Evolutionary conservation across 2,797 vertebrate genomes (phyloP).

Genomic region (Okamejei kenojei): DNA sequence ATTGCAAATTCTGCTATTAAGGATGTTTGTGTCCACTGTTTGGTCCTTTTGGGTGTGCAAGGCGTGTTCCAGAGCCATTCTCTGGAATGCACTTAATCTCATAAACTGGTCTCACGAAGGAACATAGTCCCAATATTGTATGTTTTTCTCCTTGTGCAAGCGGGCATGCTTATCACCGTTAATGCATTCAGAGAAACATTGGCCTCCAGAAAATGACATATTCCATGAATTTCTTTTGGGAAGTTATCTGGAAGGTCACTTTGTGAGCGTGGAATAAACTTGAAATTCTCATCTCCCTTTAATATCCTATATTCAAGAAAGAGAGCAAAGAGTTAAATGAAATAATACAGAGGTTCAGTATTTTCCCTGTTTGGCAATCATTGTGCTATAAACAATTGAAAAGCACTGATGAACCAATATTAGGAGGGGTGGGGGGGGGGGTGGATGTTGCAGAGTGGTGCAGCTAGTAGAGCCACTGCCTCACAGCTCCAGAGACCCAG

Average conservation of each 20-base stretch:
- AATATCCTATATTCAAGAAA: constrained; percentile 65
- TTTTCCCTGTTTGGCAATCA: not conserved
- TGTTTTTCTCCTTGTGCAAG: constrained; percentile 87
- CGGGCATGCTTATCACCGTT: constrained; percentile 72
- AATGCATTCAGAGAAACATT: constrained; percentile 76
- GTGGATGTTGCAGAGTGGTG: too few relatives aligned
- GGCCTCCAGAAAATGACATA: constrained; percentile 94
- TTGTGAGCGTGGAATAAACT: constrained; percentile 85
- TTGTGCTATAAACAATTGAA: not conserved
- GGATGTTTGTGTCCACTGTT: not conserved
- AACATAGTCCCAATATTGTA: constrained; percentile 99
- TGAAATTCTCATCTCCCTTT: constrained; percentile 85
- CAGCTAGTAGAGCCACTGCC: too few relatives aligned
- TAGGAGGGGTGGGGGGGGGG: too few relatives aligned
- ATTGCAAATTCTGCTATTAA: not conserved
- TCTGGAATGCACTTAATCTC: constrained; percentile 48
- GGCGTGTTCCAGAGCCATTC: not conserved
- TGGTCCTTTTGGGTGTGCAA: too few relatives aligned
- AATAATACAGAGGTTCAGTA: not conserved
- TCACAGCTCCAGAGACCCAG: too few relatives aligned
- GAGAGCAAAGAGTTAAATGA: not conserved
- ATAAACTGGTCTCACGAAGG: constrained; percentile 96
- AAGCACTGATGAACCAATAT: not conserved
- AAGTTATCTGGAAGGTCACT: constrained; percentile 97
- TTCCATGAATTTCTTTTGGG: constrained; percentile 93